Evolutionary conservation across 2,888 invertebrate species (phyloP).

Genomic region (Pseudococcus jackbeardsleyi): DNA sequence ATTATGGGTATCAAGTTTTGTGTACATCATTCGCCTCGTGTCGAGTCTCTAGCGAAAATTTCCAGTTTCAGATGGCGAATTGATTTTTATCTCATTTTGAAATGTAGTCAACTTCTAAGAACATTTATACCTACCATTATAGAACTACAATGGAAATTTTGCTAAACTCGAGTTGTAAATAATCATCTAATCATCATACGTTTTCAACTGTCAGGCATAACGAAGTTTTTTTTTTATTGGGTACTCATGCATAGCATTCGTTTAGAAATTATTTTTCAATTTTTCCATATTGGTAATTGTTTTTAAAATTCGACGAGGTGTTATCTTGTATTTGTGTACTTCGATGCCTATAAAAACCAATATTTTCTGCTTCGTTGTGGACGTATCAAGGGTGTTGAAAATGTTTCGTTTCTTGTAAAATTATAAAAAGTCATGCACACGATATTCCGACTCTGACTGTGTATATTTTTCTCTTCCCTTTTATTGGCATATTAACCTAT

Average conservation of each 20-base stretch:
- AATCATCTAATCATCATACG: no score
- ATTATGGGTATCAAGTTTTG: neutral
- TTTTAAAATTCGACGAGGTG: neutral
- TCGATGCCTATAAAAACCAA: neutral
- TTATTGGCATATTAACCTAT: constrained; percentile 37
- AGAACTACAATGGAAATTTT: no score
- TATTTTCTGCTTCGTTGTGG: neutral
- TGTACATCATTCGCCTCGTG: neutral
- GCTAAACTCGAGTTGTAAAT: no score
- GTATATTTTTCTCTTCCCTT: neutral
- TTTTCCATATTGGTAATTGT: no score
- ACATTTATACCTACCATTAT: neutral
- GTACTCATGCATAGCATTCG: no score
- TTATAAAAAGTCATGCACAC: neutral
- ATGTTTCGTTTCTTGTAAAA: neutral
- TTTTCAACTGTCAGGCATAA: no score
- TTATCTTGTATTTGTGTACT: neutral
- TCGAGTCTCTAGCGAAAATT: neutral
- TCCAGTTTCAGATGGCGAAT: neutral
- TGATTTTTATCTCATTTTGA: neutral
- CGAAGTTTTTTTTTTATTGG: no score
- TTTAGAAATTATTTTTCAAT: no score
- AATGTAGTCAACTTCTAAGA: neutral
- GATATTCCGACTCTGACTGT: neutral
- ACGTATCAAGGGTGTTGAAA: neutral